A percentile compares a stretch with the other conserved stretches of the same genome.
These are phyloP conservation scores for Rhagonycha fulva DNA, from an alignment of 2,888 invertebrate genomes.

Conservation along the genomic window DNA sequence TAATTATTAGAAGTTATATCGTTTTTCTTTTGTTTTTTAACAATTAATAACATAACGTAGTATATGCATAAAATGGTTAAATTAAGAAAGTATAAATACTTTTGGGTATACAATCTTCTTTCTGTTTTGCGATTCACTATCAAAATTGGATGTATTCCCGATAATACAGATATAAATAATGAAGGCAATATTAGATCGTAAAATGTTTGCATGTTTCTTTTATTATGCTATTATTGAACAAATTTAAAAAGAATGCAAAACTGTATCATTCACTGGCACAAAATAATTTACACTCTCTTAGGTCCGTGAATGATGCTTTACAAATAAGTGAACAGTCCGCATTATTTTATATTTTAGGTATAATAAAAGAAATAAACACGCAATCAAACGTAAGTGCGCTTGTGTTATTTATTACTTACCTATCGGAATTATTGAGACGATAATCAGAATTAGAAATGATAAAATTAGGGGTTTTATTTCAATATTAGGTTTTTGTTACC, in stretches of 20 bases:
- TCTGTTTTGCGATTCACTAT: neutral
- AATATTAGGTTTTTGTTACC: too few species aligned
- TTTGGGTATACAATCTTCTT: neutral
- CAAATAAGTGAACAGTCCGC: too few species aligned
- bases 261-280: neutral
- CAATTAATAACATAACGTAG: neutral
- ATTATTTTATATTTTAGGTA: neutral
- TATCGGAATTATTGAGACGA: too few species aligned
- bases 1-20: neutral
- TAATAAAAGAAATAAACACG: neutral
- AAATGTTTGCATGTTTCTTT: neutral
- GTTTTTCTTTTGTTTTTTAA: neutral
- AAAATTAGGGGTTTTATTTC: too few species aligned
- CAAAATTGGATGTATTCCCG: neutral
- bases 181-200: neutral
- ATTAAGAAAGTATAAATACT: neutral
- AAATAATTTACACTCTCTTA: neutral
- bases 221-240: neutral
- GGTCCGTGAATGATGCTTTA: neutral
- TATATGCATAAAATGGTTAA: neutral
- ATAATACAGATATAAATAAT: neutral
- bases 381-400: neutral
- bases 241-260: neutral
- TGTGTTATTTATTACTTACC: neutral
- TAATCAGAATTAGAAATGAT: too few species aligned